These are phyloP conservation scores for Pteropus rufus DNA, from an alignment of 2,797 vertebrate genomes.

Conservation along the genomic window DNA sequence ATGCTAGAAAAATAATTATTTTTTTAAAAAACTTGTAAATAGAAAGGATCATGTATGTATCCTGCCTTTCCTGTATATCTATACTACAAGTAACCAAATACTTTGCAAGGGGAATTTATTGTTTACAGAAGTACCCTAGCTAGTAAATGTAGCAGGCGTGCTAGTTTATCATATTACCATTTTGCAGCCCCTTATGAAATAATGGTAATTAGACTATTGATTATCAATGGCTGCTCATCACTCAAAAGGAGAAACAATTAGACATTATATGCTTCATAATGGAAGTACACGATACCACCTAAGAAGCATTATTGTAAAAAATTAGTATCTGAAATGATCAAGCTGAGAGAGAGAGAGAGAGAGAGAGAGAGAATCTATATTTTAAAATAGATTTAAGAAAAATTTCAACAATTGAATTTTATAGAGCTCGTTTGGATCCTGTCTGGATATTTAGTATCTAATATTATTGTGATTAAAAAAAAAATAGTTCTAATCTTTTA, in stretches of 20 bases:
- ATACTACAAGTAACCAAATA: neutral
- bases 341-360: neutral
- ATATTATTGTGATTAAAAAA: neutral
- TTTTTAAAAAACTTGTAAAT: neutral
- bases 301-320: neutral
- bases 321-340: neutral
- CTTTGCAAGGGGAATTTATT: neutral
- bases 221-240: neutral
- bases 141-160: neutral
- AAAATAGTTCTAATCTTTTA: constrained; percentile 17
- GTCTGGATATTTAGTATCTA: neutral
- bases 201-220: neutral
- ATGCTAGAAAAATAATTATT: neutral
- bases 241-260: neutral
- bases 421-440: neutral
- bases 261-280: neutral
- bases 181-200: neutral
- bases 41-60: neutral
- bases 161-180: neutral
- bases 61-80: neutral
- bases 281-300: neutral
- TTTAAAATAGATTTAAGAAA: neutral
- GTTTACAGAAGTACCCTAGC: neutral
- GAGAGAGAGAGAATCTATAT: neutral
- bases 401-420: neutral